A percentile compares a stretch with the other conserved stretches of the same genome.
Evolutionary conservation across 2,888 invertebrate genomes (phyloP).

Genomic region (Lamellibrachia columna): DNA sequence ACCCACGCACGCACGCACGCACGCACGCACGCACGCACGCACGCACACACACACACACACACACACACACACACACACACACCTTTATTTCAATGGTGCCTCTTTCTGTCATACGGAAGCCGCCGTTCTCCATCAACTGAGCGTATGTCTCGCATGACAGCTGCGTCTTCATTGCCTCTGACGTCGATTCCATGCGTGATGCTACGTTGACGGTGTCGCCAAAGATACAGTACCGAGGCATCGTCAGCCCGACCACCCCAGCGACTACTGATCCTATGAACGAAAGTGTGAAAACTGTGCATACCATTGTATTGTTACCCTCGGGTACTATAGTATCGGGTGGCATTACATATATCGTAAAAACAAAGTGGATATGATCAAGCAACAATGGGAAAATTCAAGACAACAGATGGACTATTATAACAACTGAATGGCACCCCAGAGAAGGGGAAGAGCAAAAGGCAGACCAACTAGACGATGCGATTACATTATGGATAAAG

Average conservation of each 20-base stretch:
- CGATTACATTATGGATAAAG: too few species aligned
- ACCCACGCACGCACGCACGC: slow-evolving; percentile 23
- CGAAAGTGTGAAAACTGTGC: slow-evolving; percentile 10
- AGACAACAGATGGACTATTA: too few species aligned
- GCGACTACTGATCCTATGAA: background rate
- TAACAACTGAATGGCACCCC: too few species aligned
- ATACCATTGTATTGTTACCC: background rate
- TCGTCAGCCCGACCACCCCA: slow-evolving; percentile 36
- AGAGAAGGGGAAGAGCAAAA: too few species aligned
- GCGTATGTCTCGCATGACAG: slow-evolving; percentile 32
- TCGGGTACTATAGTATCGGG: background rate
- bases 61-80: slow-evolving; percentile 24
- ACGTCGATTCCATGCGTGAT: slow-evolving; percentile 39
- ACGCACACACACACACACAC: slow-evolving; percentile 26
- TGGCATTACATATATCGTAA: too few species aligned
- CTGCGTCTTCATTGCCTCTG: slow-evolving; percentile 36
- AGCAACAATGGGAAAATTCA: too few species aligned
- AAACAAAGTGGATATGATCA: too few species aligned
- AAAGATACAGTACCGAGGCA: slow-evolving; percentile 41
- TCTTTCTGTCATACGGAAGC: slow-evolving; percentile 25
- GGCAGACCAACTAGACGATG: too few species aligned
- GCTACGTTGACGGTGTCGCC: slow-evolving; percentile 41
- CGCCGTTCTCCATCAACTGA: slow-evolving; percentile 27
- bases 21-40: slow-evolving; percentile 22
- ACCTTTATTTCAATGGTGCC: slow-evolving; percentile 36